Evolutionary conservation across 2,888 invertebrate genomes (phyloP).

Genomic region (Lasioglossum figueresi): DNA sequence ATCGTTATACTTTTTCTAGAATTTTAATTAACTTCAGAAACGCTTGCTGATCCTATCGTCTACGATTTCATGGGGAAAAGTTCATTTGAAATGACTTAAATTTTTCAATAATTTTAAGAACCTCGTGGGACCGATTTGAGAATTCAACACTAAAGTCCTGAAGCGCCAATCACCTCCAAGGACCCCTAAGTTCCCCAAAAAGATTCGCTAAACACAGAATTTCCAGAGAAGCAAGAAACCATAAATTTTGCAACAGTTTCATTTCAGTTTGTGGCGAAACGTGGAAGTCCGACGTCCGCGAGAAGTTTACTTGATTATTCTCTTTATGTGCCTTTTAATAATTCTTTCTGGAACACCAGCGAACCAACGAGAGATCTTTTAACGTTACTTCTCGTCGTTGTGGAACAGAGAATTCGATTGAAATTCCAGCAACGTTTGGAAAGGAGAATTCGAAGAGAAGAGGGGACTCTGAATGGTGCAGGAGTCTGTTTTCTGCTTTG

Average conservation of each 20-base stretch:
- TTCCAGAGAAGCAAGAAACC: neutral
- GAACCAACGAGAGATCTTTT: neutral
- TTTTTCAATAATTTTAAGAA: neutral
- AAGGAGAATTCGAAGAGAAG: neutral
- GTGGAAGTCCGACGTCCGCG: neutral
- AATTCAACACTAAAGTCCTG: too few species aligned
- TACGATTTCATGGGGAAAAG: neutral
- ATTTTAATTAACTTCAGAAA: neutral
- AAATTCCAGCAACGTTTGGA: neutral
- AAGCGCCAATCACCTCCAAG: too few species aligned
- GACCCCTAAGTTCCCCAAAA: neutral
- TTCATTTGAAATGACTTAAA: neutral
- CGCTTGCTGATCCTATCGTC: neutral
- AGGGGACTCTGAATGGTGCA: neutral
- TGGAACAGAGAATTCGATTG: neutral
- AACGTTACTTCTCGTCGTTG: neutral
- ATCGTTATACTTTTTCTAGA: neutral
- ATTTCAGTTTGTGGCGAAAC: neutral
- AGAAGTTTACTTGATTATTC: neutral
- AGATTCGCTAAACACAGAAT: too few species aligned
- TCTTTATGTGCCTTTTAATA: neutral
- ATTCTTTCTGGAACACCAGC: neutral
- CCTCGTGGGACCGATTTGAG: neutral
- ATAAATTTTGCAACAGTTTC: neutral
- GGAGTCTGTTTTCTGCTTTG: constrained; percentile 6